Conservation (phyloP, 1,140 invertebrate genomes). For the Apis laboriosa region DNA sequence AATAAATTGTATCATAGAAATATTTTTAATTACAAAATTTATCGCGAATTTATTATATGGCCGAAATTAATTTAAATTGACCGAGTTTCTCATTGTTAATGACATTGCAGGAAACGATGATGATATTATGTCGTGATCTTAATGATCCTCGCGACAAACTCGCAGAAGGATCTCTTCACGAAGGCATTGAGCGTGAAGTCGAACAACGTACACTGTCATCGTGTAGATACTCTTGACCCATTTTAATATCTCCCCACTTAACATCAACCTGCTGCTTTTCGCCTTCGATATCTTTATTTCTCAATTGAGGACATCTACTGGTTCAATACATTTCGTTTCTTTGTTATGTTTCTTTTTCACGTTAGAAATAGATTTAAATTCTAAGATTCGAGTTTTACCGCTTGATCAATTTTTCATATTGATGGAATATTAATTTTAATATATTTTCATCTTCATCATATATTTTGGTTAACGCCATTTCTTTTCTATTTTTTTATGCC, state of each 20-base stretch:
- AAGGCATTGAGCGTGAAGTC: constrained; percentile 27
- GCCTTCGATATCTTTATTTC: constrained; percentile 44
- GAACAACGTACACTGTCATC: constrained; percentile 53
- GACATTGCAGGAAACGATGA: background rate
- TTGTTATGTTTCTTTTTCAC: background rate
- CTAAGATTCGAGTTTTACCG: background rate
- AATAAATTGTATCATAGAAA: background rate
- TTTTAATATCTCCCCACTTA: constrained; percentile 61
- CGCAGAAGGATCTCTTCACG: constrained; percentile 34
- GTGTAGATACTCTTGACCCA: constrained; percentile 59
- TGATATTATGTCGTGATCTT: background rate
- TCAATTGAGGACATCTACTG: constrained; percentile 32
- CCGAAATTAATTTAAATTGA: background rate
- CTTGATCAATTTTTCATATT: background rate
- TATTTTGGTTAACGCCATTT: background rate
- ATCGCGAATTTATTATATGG: too few species aligned
- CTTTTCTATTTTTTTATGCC: background rate
- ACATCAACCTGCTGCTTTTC: constrained; percentile 54
- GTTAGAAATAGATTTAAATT: background rate
- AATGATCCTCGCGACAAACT: constrained; percentile 8
- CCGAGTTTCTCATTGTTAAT: background rate
- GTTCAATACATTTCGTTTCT: constrained; percentile 11
- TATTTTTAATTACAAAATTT: background rate
- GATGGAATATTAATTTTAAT: constrained; percentile 4
- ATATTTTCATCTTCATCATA: background rate